A percentile compares a stretch with the other conserved stretches of the same genome.
These are phyloP conservation scores for Drosophila greeni DNA, from an alignment of 2,888 invertebrate species.

Conservation along the genomic window DNA sequence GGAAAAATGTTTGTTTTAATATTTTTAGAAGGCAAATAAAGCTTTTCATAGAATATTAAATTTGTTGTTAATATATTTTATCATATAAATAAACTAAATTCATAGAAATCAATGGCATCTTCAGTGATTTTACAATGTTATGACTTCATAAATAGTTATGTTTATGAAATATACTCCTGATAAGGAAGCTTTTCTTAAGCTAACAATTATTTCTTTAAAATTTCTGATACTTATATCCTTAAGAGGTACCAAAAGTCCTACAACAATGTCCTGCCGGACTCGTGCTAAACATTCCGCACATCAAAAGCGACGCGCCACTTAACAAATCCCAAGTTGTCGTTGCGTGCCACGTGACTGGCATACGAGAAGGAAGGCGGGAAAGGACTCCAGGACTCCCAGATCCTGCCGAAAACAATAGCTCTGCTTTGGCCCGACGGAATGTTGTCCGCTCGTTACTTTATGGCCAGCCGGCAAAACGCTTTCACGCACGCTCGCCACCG, in stretches of 20 bases:
- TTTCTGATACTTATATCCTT: background rate
- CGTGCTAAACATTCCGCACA: conserved; percentile 60
- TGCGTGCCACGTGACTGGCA: conserved; percentile 73
- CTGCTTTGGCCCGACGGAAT: conserved; percentile 48
- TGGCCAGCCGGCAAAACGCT: conserved; percentile 66
- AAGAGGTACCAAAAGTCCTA: background rate
- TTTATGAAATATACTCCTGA: background rate
- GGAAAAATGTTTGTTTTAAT: background rate
- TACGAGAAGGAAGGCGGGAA: conserved; percentile 27
- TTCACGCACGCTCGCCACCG: conserved; percentile 66
- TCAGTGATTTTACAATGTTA: background rate
- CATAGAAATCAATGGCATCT: too few species aligned
- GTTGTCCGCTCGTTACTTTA: conserved; percentile 38
- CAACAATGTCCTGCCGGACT: background rate
- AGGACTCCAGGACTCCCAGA: conserved; percentile 35
- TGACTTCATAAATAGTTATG: background rate
- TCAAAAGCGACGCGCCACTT: conserved; percentile 66
- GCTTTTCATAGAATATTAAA: too few species aligned
- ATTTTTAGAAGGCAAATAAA: background rate
- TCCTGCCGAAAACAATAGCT: conserved; percentile 61
- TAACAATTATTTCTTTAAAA: background rate
- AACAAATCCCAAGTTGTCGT: conserved; percentile 74
- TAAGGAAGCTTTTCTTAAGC: too few species aligned
- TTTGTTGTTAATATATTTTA: too few species aligned
- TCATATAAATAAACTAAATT: too few species aligned